These are phyloP conservation scores for Alviniconcha strummeri DNA, from an alignment of 2,888 invertebrate genomes.

Conservation along the genomic window DNA sequence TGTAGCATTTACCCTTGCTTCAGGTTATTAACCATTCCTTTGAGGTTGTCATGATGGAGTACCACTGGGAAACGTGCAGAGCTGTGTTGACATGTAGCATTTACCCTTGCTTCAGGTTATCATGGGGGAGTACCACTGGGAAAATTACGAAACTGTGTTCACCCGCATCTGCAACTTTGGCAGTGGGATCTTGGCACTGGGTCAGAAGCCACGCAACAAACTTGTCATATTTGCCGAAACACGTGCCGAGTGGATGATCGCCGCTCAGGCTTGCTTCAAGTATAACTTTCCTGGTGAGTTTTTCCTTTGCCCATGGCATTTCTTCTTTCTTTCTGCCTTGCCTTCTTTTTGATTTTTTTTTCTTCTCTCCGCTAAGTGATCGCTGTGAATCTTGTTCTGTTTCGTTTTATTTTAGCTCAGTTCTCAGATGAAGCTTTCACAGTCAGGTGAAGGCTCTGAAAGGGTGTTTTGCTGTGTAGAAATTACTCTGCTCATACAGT, in stretches of 20 bases:
- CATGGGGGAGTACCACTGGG: conserved; percentile 95
- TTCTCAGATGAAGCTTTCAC: too few species aligned
- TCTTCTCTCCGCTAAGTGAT: too few species aligned
- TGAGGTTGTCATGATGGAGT: too few species aligned
- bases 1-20: conserved; percentile 39
- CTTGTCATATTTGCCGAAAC: conserved; percentile 98
- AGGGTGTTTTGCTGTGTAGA: too few species aligned
- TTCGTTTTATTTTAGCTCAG: too few species aligned
- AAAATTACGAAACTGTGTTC: conserved; percentile 86
- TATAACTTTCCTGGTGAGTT: conserved; percentile 87
- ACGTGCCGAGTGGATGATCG: conserved; percentile 97
- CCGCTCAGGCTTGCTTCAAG: conserved; percentile 96
- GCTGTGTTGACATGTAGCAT: too few species aligned
- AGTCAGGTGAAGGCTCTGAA: too few species aligned
- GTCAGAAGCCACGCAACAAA: conserved; percentile 80
- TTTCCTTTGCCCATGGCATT: background rate
- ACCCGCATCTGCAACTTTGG: conserved; percentile 86
- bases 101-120: conserved; percentile 80
- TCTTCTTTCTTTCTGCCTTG: too few species aligned
- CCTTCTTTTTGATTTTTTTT: too few species aligned
- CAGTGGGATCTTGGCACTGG: conserved; percentile 87
- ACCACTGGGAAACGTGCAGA: too few species aligned
- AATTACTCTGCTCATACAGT: too few species aligned
- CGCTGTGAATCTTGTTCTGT: background rate
- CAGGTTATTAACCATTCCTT: conserved; percentile 80